Conservation (phyloP, 37 sponge, comb jelly and placozoan species). For the Ephydatia muelleri region DNA sequence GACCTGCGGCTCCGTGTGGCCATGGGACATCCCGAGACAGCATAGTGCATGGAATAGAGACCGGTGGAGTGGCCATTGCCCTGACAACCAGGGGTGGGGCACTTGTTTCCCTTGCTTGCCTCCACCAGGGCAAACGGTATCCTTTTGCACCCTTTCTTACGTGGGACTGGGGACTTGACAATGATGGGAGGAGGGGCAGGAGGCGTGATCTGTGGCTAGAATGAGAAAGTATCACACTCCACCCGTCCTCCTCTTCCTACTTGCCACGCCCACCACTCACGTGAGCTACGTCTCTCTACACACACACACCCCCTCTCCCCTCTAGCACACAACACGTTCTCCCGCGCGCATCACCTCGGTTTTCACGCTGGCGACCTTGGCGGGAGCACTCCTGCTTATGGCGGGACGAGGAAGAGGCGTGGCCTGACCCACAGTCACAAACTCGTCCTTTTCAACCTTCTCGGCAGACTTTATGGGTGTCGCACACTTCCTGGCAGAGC, state of each 20-base stretch:
- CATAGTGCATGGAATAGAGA: slow-evolving; percentile 74
- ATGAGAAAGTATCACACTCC: background rate
- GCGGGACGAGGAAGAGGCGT: background rate
- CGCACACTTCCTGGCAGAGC: slow-evolving; percentile 62
- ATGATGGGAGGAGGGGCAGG: slow-evolving; percentile 17
- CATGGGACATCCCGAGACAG: slow-evolving; percentile 80
- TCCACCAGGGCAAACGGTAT: slow-evolving; percentile 81
- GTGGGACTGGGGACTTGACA: background rate
- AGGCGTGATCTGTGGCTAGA: background rate
- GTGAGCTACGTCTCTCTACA: too few relatives aligned
- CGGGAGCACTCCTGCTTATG: slow-evolving; percentile 19
- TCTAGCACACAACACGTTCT: background rate
- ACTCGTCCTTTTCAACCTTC: slow-evolving; percentile 50
- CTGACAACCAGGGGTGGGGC: slow-evolving; percentile 81
- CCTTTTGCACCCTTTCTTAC: slow-evolving; percentile 59
- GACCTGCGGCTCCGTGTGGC: slow-evolving; percentile 12
- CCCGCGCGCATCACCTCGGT: background rate
- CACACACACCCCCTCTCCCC: background rate
- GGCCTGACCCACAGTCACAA: slow-evolving; percentile 13
- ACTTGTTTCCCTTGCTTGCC: slow-evolving; percentile 73
- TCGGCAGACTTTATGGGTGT: slow-evolving; percentile 81
- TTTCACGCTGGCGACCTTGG: slow-evolving; percentile 22
- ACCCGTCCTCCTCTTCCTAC: too few relatives aligned
- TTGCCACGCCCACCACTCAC: background rate
- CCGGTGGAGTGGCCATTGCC: slow-evolving; percentile 77